Base-by-base conservation (phyloP, 2,797 vertebrate genomes). In the Rhinoraja longicauda region DNA sequence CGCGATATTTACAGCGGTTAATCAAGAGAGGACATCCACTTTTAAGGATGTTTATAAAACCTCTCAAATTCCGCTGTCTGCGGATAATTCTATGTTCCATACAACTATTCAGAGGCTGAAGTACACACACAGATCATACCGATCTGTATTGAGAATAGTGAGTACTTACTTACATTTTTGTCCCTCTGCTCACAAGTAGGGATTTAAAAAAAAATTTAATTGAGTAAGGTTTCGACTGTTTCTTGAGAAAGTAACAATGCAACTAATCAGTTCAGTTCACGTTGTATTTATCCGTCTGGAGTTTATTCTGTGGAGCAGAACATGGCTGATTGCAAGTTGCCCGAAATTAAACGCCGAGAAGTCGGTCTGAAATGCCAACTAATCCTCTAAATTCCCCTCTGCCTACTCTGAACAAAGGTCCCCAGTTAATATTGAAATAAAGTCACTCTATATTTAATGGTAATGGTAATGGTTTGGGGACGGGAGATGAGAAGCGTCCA, bases 371-470 rank as follows among this genome's bases (percentile, higher is more conserved):
- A 45, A 45, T 45, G 67, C 29, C 75, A 73, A 5, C 36, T 53
- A 92, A 75, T 92, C 90, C 70, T 12, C 39, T 39, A 45, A 10
- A 45, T 21, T 45, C 72, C 45, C 67, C 45, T 75, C 39, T 67
- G 70, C 70, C 90, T n/a, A 75, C 75, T 45, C 26, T 15, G 90
- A 53, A 92, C 10, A 53, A 75, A 26, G 39, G 64, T 62, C 24
- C 64, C 24, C 24, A 19, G 90, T 75, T 45, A 29, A 97, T 97
- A 97, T 97, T 97, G 98, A 98, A 98, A 98, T 99, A 99, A 99
- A 99, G 98, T 98, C 99, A 99, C 98, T 98, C 98, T 98, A 98
- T 97, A 99, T 99, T 99, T 98, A 99, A 99, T 99, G 99, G 97
- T 99, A 97, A 98, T 97, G 98, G 98, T 97, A 45, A 39, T n/a